A percentile compares a stretch with the other conserved stretches of the same genome.
Evolutionary conservation across 53 echinoderm and acorn worm species (phyloP).

Genomic region (Holothuria leucospilota): DNA sequence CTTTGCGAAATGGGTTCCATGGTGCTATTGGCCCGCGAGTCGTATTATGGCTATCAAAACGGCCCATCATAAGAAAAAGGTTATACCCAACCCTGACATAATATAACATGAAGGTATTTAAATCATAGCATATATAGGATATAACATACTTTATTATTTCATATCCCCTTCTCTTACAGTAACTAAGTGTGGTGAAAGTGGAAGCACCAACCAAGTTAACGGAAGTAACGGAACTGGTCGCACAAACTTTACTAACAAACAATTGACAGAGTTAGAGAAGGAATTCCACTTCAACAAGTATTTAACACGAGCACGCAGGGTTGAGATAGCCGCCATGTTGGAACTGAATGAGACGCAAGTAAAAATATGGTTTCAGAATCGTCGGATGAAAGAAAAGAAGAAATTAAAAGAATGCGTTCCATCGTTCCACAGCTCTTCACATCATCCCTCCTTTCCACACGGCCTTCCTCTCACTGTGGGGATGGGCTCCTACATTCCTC

Average conservation of each 20-base stretch:
- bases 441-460: slow-evolving; percentile 52
- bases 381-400: slow-evolving; percentile 99
- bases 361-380: slow-evolving; percentile 99
- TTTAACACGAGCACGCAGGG: slow-evolving; percentile 91
- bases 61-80: too few species aligned
- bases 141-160: background rate
- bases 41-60: too few species aligned
- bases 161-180: slow-evolving; percentile 47
- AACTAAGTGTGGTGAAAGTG: slow-evolving; percentile 59
- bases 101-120: too few species aligned
- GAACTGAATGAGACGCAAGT: slow-evolving; percentile 99
- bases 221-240: slow-evolving; percentile 92
- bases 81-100: too few species aligned
- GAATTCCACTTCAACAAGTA: slow-evolving; percentile 99
- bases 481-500: slow-evolving; percentile 49
- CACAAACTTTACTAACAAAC: slow-evolving; percentile 99
- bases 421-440: slow-evolving; percentile 66
- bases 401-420: slow-evolving; percentile 98
- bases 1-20: too few species aligned
- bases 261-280: slow-evolving; percentile 97
- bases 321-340: slow-evolving; percentile 97
- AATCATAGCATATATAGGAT: too few species aligned
- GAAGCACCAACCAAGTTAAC: slow-evolving; percentile 6
- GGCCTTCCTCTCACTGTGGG: slow-evolving; percentile 48
- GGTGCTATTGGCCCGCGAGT: too few species aligned